Percentiles rank a stretch among this genome's conserved stretches.
Conservation (phyloP, 1,140 invertebrate species). For the Zophobas morio region DNA sequence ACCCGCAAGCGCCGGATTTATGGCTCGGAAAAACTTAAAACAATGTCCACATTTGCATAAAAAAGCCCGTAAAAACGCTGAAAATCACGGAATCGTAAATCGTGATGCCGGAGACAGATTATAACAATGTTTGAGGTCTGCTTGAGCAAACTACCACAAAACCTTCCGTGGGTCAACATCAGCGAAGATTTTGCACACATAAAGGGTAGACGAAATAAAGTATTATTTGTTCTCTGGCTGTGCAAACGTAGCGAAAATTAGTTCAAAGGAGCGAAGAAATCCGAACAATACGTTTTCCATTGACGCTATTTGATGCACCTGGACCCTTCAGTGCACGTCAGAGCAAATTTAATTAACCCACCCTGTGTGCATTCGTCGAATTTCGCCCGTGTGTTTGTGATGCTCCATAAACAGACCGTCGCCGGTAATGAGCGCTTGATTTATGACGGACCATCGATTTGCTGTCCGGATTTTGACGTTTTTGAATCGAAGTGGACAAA, state of each 20-base stretch:
- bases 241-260: slow-evolving; percentile 13
- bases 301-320: slow-evolving; percentile 7
- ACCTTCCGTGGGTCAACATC: slow-evolving; percentile 15
- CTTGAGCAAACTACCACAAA: slow-evolving; percentile 1
- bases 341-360: slow-evolving; percentile 28
- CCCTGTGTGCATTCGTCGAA: neutral
- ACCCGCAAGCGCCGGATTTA: no score
- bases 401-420: neutral
- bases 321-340: slow-evolving; percentile 18
- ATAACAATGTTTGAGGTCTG: neutral
- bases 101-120: neutral
- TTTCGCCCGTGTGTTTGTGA: neutral
- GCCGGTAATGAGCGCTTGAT: neutral
- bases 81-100: neutral
- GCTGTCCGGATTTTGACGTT: slow-evolving; percentile 14
- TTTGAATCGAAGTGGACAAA: slow-evolving; percentile 27
- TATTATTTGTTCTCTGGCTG: slow-evolving; percentile 21
- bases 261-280: slow-evolving; percentile 1
- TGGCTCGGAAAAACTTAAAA: no score
- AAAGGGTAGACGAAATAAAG: slow-evolving; percentile 4
- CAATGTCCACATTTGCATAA: no score
- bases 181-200: slow-evolving; percentile 12
- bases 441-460: slow-evolving; percentile 25
- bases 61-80: no score
- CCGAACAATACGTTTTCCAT: slow-evolving; percentile 27